phyloP scores from a whole-genome alignment of 2,113 vertebrate genomes.

The Alligator sinensis region DNA sequence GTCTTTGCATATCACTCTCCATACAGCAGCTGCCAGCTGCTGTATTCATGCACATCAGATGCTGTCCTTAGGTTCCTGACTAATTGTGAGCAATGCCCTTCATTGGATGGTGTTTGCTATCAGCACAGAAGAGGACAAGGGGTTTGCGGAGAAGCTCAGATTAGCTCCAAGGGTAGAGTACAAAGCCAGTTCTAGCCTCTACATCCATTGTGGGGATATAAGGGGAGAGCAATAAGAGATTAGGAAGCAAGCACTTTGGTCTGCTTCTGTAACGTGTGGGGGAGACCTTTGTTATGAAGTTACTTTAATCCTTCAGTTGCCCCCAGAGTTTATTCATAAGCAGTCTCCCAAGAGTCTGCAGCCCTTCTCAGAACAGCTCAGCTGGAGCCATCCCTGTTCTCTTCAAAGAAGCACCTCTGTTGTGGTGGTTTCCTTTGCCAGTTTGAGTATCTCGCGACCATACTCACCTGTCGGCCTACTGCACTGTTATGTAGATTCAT shows the following conservation, averaged over 20 bases:
- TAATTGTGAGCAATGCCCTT: not conserved
- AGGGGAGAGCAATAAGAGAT: not conserved
- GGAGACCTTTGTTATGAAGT: not conserved
- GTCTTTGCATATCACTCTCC: not conserved
- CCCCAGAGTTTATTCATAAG: not conserved
- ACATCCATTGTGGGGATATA: not conserved
- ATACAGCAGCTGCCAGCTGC: not conserved
- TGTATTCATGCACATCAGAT: not conserved
- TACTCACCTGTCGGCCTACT: conserved; percentile 77
- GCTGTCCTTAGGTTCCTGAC: not conserved
- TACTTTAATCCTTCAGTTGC: not conserved
- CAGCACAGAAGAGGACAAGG: not conserved
- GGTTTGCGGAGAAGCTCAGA: not conserved
- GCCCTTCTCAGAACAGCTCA: not conserved
- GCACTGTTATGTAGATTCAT: conserved; percentile 82
- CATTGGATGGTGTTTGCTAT: not conserved
- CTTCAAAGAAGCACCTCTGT: not conserved
- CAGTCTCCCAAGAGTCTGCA: not conserved
- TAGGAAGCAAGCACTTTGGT: not conserved
- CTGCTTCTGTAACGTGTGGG: not conserved
- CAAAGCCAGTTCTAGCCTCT: fast-evolving
- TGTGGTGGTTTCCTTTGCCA: not conserved
- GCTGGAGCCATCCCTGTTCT: not conserved
- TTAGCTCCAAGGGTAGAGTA: not conserved
- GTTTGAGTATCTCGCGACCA: fast-evolving